These are phyloP conservation scores for Sinocyclocheilus grahami DNA, from an alignment of 2,113 vertebrate species.

Conservation along the genomic window DNA sequence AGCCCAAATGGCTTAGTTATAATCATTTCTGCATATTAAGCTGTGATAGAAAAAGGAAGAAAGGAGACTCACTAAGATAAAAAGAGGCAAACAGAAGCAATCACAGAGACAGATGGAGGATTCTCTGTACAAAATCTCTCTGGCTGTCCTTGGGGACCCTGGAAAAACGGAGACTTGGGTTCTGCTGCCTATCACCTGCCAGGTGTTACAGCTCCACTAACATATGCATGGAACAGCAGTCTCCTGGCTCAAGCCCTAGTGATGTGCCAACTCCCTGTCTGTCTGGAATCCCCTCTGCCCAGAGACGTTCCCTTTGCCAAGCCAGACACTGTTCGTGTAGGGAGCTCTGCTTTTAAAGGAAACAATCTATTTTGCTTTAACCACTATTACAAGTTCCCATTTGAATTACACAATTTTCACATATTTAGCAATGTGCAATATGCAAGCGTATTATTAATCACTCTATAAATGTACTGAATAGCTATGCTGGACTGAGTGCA, in stretches of 20 bases:
- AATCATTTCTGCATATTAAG: not conserved
- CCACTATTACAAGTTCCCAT: not conserved
- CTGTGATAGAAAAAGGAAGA: not conserved
- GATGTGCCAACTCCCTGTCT: slow-evolving; percentile 39
- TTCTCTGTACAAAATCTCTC: slow-evolving; percentile 14
- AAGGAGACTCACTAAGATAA: not conserved
- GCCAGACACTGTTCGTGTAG: slow-evolving; percentile 3
- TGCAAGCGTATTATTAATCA: slow-evolving; percentile 1
- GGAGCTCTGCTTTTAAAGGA: not conserved
- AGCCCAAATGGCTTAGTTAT: not conserved
- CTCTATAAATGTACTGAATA: not conserved
- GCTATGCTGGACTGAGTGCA: not conserved
- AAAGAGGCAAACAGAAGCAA: not conserved
- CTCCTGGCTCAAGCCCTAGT: slow-evolving; percentile 22
- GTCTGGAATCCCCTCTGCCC: slow-evolving; percentile 19
- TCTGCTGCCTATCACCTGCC: slow-evolving; percentile 39
- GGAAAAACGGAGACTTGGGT: not conserved
- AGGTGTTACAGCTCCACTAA: slow-evolving; percentile 44
- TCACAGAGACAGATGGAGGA: slow-evolving; percentile 22
- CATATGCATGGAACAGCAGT: slow-evolving; percentile 49
- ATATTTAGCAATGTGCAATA: not conserved
- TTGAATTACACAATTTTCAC: not conserved
- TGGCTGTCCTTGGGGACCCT: slow-evolving; percentile 7
- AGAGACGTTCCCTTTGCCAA: slow-evolving; percentile 31
- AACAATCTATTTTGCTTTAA: not conserved